These are phyloP conservation scores for Aptenodytes patagonicus DNA, from an alignment of 2,113 vertebrate genomes.

Conservation along the genomic window DNA sequence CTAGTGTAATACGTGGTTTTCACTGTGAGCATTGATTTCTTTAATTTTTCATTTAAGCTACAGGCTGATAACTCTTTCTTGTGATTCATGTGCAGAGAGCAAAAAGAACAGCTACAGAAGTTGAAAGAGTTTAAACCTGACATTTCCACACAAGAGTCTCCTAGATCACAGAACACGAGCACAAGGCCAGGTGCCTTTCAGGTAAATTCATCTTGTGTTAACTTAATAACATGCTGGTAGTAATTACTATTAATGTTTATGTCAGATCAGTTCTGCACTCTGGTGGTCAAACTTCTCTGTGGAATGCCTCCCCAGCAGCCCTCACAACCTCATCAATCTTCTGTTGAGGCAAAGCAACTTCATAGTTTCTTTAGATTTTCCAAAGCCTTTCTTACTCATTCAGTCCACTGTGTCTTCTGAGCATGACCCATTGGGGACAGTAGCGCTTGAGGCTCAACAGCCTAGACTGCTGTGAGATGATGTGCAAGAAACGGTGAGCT, in stretches of 20 bases:
- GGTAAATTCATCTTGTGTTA: slow-evolving; percentile 59
- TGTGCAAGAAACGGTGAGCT: not conserved
- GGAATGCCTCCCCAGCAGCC: not conserved
- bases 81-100: slow-evolving; percentile 72
- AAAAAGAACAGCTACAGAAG: slow-evolving; percentile 82
- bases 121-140: slow-evolving; percentile 78
- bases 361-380: not conserved
- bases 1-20: not conserved
- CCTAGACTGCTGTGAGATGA: not conserved
- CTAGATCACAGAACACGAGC: slow-evolving; percentile 59
- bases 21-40: not conserved
- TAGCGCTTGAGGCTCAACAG: not conserved
- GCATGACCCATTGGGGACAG: not conserved
- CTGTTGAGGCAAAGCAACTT: not conserved
- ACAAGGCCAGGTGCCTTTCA: slow-evolving; percentile 71
- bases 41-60: not conserved
- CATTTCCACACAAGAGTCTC: slow-evolving; percentile 59
- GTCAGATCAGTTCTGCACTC: not conserved
- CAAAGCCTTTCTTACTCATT: not conserved
- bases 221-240: not conserved
- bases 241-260: not conserved
- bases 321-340: not conserved
- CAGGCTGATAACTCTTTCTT: slow-evolving; percentile 12
- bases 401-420: not conserved
- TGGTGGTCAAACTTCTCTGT: not conserved